Evolutionary conservation across 2,888 invertebrate species (phyloP), one percentile per base, ranked within the genome.

Genomic region (Lomographa bimaculata): DNA sequence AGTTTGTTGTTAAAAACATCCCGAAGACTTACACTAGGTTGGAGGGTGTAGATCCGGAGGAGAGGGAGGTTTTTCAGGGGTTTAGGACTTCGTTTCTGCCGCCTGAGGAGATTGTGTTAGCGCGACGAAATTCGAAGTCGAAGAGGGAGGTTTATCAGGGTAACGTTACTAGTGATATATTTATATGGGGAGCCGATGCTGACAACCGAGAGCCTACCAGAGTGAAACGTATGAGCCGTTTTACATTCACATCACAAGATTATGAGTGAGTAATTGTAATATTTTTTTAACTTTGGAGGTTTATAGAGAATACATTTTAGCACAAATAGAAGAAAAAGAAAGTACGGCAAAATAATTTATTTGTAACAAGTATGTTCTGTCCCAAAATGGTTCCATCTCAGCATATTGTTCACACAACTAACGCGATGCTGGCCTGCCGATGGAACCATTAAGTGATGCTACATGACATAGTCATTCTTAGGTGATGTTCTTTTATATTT

Each of bases 21-120:
- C 86, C 87, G 1, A 72, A 69, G 52, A 52, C 67, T 4, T 89
- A 83, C 48, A 78, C 74, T 1, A 72, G 66, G 14, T 65, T 82
- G 16, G 90, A 90, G 56, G 60, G 65, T 5, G 62, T 78, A 1
- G 80, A 91, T 50, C 76, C 90, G 7, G 92, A 92, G 38, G 92
- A 92, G 41, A 78, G 91, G 33, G 91, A 91, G 26, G 78, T 93
- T 0, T 89, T 92, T 60, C 85, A 90, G 51, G 93, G 92, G 47
- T 90, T 91, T 32, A 89, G 91, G 26, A 93, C 93, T 0, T 92
- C 92, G 7, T 93, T 92, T 56, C 69, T 92, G 21, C 92, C 93
- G 0, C 74, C 79, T 0, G 91, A 91, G 34, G 87, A 89, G 24
- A 74, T 90, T 21, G 71, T 85, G 21, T 68, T 91, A 17, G 87